Percentiles rank a stretch among this genome's conserved stretches.
Evolutionary conservation across 1,140 invertebrate genomes (phyloP).

Genomic region (Magallana angulata): DNA sequence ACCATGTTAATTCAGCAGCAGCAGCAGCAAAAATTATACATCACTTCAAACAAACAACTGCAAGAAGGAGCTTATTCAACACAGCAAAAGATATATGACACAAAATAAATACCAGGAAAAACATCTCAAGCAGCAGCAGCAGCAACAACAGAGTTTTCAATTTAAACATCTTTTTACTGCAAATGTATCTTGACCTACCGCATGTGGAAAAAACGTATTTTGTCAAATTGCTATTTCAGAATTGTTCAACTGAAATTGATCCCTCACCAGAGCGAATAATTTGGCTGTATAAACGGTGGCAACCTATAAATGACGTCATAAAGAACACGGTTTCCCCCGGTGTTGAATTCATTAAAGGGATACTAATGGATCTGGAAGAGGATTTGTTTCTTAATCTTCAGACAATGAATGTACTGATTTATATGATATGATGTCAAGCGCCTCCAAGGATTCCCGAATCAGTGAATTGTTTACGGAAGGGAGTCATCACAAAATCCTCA

Average conservation of each 20-base stretch:
- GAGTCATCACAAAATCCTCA: too few species aligned
- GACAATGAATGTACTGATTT: conserved; percentile 7
- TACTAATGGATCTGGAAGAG: conserved; percentile 39
- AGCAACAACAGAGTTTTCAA: conserved; percentile 14
- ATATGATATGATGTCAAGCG: too few species aligned
- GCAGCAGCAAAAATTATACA: neutral
- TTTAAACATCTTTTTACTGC: conserved; percentile 21
- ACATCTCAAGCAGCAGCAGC: neutral
- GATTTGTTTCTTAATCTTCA: conserved; percentile 26
- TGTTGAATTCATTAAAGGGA: conserved; percentile 41
- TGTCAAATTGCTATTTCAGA: conserved; percentile 27
- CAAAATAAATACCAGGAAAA: neutral
- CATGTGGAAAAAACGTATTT: conserved; percentile 38
- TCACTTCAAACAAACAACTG: neutral
- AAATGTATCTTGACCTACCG: conserved; percentile 21
- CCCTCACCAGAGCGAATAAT: conserved; percentile 21
- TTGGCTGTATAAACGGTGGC: conserved; percentile 48
- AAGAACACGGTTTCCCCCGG: neutral
- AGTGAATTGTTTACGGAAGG: too few species aligned
- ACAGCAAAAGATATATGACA: neutral
- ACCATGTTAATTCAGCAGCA: neutral
- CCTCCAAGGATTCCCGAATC: too few species aligned
- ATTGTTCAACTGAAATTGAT: neutral
- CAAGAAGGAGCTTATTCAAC: neutral
- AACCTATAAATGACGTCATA: conserved; percentile 39